These are phyloP conservation scores for Prunella fulvescens DNA, from an alignment of 2,113 vertebrate species.

Conservation along the genomic window DNA sequence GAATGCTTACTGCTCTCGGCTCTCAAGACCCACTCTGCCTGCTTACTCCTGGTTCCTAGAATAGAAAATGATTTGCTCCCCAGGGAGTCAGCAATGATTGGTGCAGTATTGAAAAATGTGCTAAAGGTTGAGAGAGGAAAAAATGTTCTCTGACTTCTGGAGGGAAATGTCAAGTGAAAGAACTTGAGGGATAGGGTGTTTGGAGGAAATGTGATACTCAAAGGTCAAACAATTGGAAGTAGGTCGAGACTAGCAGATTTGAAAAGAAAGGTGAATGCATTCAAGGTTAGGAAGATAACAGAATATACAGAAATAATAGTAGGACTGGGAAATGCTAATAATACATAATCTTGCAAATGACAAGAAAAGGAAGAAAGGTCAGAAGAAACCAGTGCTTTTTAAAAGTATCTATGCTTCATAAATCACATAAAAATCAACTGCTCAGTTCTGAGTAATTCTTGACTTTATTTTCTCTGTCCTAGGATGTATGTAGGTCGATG, in stretches of 20 bases:
- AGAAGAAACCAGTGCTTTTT: neutral
- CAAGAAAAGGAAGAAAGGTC: neutral
- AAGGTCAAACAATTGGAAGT: neutral
- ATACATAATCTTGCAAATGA: neutral
- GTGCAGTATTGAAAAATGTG: neutral
- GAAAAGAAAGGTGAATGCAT: neutral
- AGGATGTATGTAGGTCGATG: neutral
- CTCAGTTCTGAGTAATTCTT: neutral
- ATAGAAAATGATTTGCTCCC: neutral
- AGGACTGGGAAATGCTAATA: neutral
- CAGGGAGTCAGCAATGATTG: neutral
- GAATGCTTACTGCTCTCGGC: neutral
- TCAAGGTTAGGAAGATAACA: neutral
- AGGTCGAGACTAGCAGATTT: neutral
- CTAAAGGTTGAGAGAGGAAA: neutral
- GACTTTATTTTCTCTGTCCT: neutral
- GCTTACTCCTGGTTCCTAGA: neutral
- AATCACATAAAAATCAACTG: neutral
- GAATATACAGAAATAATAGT: neutral
- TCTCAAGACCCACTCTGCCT: neutral
- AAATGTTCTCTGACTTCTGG: neutral
- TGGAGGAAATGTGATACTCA: neutral
- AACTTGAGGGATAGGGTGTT: neutral
- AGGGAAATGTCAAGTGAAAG: neutral
- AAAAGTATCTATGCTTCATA: neutral